Conservation (phyloP, 1,140 invertebrate species). For the Drosophila nikananu region DNA sequence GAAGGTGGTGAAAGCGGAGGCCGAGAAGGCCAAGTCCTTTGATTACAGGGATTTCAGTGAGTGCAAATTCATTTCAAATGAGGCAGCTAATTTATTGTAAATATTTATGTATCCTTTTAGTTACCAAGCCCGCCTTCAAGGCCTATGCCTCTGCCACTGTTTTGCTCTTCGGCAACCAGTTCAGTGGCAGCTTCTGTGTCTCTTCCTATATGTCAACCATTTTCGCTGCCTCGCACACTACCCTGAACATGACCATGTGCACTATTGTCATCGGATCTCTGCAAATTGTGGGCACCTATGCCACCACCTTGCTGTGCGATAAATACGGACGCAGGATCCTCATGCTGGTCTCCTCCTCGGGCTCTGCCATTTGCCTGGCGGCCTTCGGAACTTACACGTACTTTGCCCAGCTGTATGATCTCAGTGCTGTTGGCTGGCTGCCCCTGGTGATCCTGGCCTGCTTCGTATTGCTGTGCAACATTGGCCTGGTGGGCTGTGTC, state of each 20-base stretch:
- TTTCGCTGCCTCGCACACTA: conserved; percentile 88
- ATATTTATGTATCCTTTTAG: conserved; percentile 8
- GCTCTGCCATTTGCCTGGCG: conserved; percentile 36
- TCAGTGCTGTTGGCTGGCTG: conserved; percentile 57
- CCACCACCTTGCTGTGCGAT: conserved; percentile 64
- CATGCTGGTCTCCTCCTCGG: conserved; percentile 51
- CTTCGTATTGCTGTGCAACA: conserved; percentile 63
- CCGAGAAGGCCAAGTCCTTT: conserved; percentile 17
- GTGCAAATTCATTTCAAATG: conserved; percentile 1
- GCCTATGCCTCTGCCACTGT: conserved; percentile 43
- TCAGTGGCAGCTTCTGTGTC: conserved; percentile 59
- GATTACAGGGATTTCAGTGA: conserved; percentile 70
- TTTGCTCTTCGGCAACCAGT: conserved; percentile 49
- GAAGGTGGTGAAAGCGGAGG: conserved; percentile 41
- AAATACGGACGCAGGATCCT: conserved; percentile 59
- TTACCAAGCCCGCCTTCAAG: conserved; percentile 37
- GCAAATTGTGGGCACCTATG: conserved; percentile 82
- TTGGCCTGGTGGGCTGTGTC: conserved; percentile 67
- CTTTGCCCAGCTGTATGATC: conserved; percentile 37
- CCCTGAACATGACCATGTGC: conserved; percentile 86
- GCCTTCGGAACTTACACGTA: conserved; percentile 49
- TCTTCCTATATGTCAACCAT: conserved; percentile 85
- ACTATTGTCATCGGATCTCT: conserved; percentile 86
- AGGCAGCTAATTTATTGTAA: neutral
- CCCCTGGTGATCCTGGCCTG: conserved; percentile 60